Evolutionary conservation across 2,113 vertebrate species (phyloP).

Genomic region (Struthio camelus): DNA sequence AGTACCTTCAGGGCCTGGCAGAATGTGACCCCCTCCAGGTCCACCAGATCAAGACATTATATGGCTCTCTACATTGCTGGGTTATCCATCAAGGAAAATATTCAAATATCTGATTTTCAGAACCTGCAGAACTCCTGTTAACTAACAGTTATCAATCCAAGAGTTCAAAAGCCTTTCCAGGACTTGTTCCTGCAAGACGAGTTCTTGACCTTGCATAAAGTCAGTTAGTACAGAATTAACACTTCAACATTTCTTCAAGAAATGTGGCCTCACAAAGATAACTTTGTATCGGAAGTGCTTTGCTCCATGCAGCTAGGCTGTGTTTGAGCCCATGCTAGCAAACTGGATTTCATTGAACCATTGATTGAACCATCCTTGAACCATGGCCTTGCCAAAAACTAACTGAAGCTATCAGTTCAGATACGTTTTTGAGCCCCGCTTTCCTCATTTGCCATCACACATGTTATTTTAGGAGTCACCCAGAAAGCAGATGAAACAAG

Average conservation of each 20-base stretch:
- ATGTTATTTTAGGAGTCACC: neutral
- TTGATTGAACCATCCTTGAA: neutral
- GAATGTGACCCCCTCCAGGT: neutral
- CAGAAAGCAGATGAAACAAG: neutral
- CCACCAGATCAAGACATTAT: neutral
- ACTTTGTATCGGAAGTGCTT: neutral
- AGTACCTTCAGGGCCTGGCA: neutral
- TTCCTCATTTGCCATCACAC: neutral
- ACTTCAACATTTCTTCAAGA: neutral
- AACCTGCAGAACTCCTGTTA: neutral
- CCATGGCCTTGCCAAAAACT: no score
- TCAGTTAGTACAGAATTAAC: neutral
- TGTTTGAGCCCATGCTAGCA: neutral
- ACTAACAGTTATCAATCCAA: neutral
- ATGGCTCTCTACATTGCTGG: neutral
- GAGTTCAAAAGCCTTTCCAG: neutral
- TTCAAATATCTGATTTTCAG: neutral
- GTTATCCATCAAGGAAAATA: neutral
- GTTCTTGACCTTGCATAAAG: neutral
- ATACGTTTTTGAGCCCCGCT: neutral
- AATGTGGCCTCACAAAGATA: neutral
- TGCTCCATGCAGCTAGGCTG: neutral
- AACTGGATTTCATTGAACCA: neutral
- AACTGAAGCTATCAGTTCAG: neutral
- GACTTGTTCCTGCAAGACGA: neutral